Conservation (phyloP, 30 jellyfish, hydroid and myxozoan genomes). For the Pelagia noctiluca region DNA sequence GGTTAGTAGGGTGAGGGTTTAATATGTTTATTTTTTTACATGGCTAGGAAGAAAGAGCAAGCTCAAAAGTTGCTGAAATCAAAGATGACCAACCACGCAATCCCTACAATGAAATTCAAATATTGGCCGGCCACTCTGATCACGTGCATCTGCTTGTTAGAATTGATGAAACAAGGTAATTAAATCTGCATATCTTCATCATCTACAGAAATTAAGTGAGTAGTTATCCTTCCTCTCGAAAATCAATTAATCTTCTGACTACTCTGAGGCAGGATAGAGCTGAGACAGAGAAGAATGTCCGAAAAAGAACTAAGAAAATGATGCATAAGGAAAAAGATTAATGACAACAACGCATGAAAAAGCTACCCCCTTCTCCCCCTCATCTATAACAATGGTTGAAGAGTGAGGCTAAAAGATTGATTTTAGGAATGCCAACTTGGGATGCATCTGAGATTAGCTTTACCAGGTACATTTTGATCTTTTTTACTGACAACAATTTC, state of each 20-base stretch:
- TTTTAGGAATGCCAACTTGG: too few relatives aligned
- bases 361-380: too few relatives aligned
- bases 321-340: too few relatives aligned
- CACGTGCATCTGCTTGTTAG: conserved; percentile 25
- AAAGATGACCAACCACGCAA: conserved; percentile 82
- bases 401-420: too few relatives aligned
- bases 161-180: conserved; percentile 74
- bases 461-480: too few relatives aligned
- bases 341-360: too few relatives aligned
- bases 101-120: conserved; percentile 61
- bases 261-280: too few relatives aligned
- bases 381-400: too few relatives aligned
- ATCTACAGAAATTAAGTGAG: background rate
- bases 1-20: background rate
- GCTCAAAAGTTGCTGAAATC: conserved; percentile 54
- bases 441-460: too few relatives aligned
- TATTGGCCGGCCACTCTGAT: conserved; percentile 77
- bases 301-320: too few relatives aligned
- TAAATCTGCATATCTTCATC: background rate
- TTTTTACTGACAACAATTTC: too few relatives aligned
- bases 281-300: too few relatives aligned
- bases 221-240: background rate
- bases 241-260: background rate
- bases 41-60: conserved; percentile 21
- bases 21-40: background rate